Conservation (phyloP, 2,888 invertebrate genomes). For the Cistogaster globosa region DNA sequence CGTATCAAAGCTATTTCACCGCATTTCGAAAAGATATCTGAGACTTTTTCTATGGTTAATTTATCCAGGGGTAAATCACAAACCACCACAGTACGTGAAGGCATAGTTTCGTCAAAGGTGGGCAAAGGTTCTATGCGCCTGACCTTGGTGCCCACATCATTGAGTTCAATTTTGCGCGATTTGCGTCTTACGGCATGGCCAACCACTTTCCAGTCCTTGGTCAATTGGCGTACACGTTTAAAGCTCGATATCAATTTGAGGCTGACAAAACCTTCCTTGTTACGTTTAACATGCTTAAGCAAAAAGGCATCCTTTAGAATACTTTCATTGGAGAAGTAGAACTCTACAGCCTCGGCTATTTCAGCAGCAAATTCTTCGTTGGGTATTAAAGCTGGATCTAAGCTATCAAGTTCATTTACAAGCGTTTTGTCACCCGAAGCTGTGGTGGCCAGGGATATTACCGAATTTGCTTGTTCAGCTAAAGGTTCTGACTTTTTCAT, state of each 20-base stretch:
- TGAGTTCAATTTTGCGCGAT: slow-evolving; percentile 91
- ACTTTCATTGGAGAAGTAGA: slow-evolving; percentile 97
- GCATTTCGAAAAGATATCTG: slow-evolving; percentile 93
- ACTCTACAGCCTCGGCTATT: slow-evolving; percentile 95
- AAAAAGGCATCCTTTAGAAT: slow-evolving; percentile 97
- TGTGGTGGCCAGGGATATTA: slow-evolving; percentile 58
- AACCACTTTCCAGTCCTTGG: slow-evolving; percentile 96
- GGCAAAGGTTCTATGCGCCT: slow-evolving; percentile 93
- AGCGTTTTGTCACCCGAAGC: slow-evolving; percentile 64
- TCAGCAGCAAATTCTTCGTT: slow-evolving; percentile 90
- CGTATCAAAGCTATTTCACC: slow-evolving; percentile 95
- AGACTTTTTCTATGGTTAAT: slow-evolving; percentile 94
- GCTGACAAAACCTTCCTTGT: slow-evolving; percentile 97
- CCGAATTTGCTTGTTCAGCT: slow-evolving; percentile 61
- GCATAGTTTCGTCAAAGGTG: slow-evolving; percentile 95
- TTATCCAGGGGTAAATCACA: slow-evolving; percentile 93
- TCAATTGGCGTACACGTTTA: slow-evolving; percentile 95
- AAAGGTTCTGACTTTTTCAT: slow-evolving; percentile 76
- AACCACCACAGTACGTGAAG: slow-evolving; percentile 95
- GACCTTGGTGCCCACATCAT: slow-evolving; percentile 95
- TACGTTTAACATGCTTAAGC: slow-evolving; percentile 95
- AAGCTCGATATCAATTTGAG: slow-evolving; percentile 97
- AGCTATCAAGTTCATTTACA: slow-evolving; percentile 79
- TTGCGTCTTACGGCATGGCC: slow-evolving; percentile 92
- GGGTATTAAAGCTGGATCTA: slow-evolving; percentile 84